A percentile compares a stretch with the other conserved stretches of the same genome.
Evolutionary conservation across 64 coral and sea anemone species (phyloP).

Genomic region (Hydrozoanthus tunicans): DNA sequence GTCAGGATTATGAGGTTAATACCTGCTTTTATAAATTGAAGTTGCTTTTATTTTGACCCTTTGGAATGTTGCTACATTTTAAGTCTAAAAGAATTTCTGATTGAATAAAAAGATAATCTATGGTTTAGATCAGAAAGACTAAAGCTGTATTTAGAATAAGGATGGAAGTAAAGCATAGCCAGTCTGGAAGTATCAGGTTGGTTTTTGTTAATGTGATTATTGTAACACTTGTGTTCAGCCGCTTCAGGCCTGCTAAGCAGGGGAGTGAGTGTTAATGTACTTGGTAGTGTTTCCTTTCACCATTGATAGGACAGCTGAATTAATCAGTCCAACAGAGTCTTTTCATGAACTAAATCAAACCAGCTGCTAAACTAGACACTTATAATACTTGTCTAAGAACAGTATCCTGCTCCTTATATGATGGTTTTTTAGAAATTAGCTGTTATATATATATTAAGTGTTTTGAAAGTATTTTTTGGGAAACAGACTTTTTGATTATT

Average conservation of each 20-base stretch:
- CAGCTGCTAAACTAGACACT: not conserved
- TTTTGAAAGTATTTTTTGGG: no score
- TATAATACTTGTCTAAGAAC: not conserved
- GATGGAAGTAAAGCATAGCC: no score
- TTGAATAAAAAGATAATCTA: not conserved
- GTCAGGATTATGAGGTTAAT: not conserved
- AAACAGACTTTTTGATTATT: no score
- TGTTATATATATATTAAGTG: no score
- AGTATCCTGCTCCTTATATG: not conserved
- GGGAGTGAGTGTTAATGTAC: no score
- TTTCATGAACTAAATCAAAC: not conserved
- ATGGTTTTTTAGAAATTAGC: not conserved
- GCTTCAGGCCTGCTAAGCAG: no score
- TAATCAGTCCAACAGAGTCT: not conserved
- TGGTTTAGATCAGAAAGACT: not conserved
- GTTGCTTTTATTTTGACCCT: not conserved
- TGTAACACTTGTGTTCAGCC: no score
- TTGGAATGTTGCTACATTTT: not conserved
- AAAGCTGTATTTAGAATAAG: no score
- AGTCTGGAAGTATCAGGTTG: no score
- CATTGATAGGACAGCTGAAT: not conserved
- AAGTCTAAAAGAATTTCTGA: not conserved
- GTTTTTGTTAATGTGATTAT: no score
- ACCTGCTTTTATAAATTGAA: not conserved
- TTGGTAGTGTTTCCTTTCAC: not conserved